Percentiles rank a stretch among this genome's conserved stretches.
Conservation (phyloP, 2,888 invertebrate species). For the Spialia ferax region DNA sequence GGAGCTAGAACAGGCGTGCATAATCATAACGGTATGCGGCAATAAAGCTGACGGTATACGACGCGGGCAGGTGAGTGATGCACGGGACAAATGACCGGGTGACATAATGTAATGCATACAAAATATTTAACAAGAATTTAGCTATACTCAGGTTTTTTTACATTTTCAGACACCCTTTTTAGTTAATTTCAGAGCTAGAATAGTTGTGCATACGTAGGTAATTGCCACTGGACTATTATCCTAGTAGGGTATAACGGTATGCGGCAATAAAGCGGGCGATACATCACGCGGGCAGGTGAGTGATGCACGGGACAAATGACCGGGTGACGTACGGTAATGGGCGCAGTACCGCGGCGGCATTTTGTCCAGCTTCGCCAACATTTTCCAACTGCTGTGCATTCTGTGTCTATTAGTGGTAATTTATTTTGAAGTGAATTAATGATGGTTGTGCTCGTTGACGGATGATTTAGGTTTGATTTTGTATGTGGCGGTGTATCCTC, state of each 20-base stretch:
- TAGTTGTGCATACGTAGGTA: too few species aligned
- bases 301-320: slow-evolving; percentile 57
- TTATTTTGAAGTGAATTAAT: slow-evolving; percentile 33
- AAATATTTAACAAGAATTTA: too few species aligned
- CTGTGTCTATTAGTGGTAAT: slow-evolving; percentile 39
- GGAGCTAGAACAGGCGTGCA: too few species aligned
- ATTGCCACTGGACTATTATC: slow-evolving; percentile 11
- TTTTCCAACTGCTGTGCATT: slow-evolving; percentile 24
- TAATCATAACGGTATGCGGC: slow-evolving; percentile 33
- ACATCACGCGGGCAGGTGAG: slow-evolving; percentile 53
- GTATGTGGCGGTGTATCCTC: slow-evolving; percentile 3
- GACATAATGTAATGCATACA: slow-evolving; percentile 61
- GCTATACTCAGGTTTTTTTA: too few species aligned
- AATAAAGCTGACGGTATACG: slow-evolving; percentile 34
- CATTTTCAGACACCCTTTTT: too few species aligned
- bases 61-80: slow-evolving; percentile 58
- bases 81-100: slow-evolving; percentile 55
- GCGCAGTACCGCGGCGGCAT: slow-evolving; percentile 41
- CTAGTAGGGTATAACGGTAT: slow-evolving; percentile 29
- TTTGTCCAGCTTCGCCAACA: slow-evolving; percentile 32
- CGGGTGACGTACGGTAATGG: slow-evolving; percentile 60
- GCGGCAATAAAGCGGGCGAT: slow-evolving; percentile 35
- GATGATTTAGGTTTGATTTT: slow-evolving; percentile 24
- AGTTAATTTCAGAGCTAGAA: background rate
- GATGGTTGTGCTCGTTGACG: slow-evolving; percentile 22